Base-by-base conservation (phyloP, 1,140 invertebrate genomes). In the Drosophila melanica region DNA sequence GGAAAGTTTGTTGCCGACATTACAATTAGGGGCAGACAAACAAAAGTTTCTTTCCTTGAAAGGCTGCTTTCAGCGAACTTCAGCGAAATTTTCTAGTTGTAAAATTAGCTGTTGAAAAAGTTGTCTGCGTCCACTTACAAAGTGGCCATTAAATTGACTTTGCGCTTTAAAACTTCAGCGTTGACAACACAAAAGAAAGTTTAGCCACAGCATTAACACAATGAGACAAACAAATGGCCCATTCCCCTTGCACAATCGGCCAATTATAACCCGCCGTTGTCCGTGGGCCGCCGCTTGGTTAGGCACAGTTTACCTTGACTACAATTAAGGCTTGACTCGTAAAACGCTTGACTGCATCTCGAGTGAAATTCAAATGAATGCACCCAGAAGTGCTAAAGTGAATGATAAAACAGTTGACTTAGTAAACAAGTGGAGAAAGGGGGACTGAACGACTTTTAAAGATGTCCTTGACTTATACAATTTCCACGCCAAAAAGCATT, bases 161-260 rank as follows among this genome's bases (percentile, higher is more conserved):
- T 39, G 51, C 51, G 50, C 33, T 57, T 16, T 1, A 23, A 70
- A 71, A 71, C 62, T 65, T 71, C 57, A 4, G 10, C 35, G 50
- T 64, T 54, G 66, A 48, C 68, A 71, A 64, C 30, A 54, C 42
- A 64, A 69, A 71, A 65, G 62, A 71, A 71, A 71, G 50, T 71
- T 65, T 48, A 65, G 11, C 16, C 41, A 12, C 10, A 47, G 11
- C 8, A 48, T 35, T 55, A 33, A 14, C 27, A 50, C 51, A 33
- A 20, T 16, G 35, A 4, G 33, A 20, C 27, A 41, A 66, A 42
- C 23, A 57, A 65, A 44, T 55, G 60, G 48, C 33, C 68, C 33
- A 20, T 48, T 55, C 14, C 16, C 18, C 33, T 35, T 54, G 4
- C 16, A 54, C 51, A 54, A 41, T 54, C 51, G 9, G 51, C 18